Evolutionary conservation across 2,888 invertebrate genomes (phyloP).

Genomic region (Lepidochitona cinerea): DNA sequence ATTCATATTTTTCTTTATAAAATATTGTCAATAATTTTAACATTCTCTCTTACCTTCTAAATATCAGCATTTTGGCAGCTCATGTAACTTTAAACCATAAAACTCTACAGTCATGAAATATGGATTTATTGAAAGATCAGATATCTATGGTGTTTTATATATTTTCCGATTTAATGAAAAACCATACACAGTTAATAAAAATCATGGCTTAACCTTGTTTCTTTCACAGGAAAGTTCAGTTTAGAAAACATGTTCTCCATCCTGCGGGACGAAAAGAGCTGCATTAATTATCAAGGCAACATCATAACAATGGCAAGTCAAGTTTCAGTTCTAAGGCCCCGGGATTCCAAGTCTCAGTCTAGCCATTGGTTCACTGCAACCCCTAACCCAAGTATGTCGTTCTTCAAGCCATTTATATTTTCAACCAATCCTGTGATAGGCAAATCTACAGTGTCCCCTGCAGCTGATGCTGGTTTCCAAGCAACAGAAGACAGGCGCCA

Average conservation of each 20-base stretch:
- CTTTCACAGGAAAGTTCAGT: conserved; percentile 52
- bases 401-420: conserved; percentile 83
- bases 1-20: neutral
- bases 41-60: too few relatives aligned
- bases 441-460: conserved; percentile 74
- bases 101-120: too few relatives aligned
- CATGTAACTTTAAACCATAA: too few relatives aligned
- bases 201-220: too few relatives aligned
- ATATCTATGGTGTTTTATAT: too few relatives aligned
- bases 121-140: too few relatives aligned
- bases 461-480: conserved; percentile 66
- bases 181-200: too few relatives aligned
- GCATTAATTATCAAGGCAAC: conserved; percentile 77
- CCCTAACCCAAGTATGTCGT: conserved; percentile 81
- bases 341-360: conserved; percentile 72
- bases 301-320: conserved; percentile 72
- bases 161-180: too few relatives aligned
- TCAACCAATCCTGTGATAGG: conserved; percentile 58
- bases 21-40: neutral
- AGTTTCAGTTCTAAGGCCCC: conserved; percentile 75
- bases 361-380: conserved; percentile 87
- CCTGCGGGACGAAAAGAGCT: conserved; percentile 74
- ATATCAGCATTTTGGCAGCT: too few relatives aligned
- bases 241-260: conserved; percentile 60
- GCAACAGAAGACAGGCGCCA: conserved; percentile 72